Evolutionary conservation across 2,888 invertebrate species (phyloP), one percentile per base, ranked within the genome.

Genomic region (Pogonocherus hispidulus): DNA sequence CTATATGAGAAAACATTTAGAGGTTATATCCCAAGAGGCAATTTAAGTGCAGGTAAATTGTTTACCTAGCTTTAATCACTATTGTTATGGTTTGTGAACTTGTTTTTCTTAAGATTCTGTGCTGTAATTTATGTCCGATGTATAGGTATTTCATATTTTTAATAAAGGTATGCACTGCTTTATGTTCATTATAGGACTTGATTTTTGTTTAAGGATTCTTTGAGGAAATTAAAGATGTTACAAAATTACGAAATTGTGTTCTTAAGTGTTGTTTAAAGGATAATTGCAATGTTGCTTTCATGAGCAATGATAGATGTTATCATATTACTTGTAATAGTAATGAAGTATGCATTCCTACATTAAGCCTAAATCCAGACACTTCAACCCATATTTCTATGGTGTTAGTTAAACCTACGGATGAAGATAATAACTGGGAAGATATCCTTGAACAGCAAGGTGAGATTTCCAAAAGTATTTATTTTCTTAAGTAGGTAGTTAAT

Each of bases 241-340:
- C 87, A 78, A 87, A 88, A 64, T 80, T 92, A 67, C 87, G 89
- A 80, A 86, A 90, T 78, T 92, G 93, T 87, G 88, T 93, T 66
- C 86, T 89, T 84, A 86, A 90, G 78, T 92, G 94, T 86, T 91
- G 94, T 84, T 78, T 88, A 55, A 84, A 91, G 73, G 86, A 89
- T 57, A 85, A 87, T 1, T 96, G 96, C 83, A 93, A 96, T 84
- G 91, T 94, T 71, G 94, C 92, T 2, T 91, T 96, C 81, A 91
- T 93, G 84, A 91, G 90, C 75, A 91, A 94, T 79, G 85, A 88
- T 18, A 91, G 91, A 70, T 96, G 96, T 82, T 95, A 91, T 81
- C 93, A 94, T 84, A 90, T 95, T 16, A 89, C 89, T 67, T 94
- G 94, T 84, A 87, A 85, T 3, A 92, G 87, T 76, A 91, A 93